Percentiles rank a stretch among this genome's conserved stretches.
Evolutionary conservation across 2,113 vertebrate genomes (phyloP).

Genomic region (Menidia beryllina): DNA sequence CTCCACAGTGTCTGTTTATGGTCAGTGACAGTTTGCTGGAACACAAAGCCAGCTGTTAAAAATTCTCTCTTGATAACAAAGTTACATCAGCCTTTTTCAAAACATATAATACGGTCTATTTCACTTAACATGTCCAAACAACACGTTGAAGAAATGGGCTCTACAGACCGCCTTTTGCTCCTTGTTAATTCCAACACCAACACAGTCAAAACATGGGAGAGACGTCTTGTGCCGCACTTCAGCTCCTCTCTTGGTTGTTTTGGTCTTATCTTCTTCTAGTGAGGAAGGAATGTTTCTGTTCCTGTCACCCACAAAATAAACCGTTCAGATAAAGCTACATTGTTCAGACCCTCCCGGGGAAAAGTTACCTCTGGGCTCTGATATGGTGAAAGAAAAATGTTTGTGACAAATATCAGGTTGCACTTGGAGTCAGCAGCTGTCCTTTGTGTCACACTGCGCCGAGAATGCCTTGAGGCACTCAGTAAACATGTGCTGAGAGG

Average conservation of each 20-base stretch:
- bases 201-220: not conserved
- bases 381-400: slow-evolving; percentile 26
- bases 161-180: slow-evolving; percentile 1
- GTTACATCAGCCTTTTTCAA: slow-evolving; percentile 22
- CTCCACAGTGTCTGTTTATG: slow-evolving; percentile 12
- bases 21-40: not conserved
- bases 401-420: slow-evolving; percentile 34
- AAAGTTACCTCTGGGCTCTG: slow-evolving; percentile 31
- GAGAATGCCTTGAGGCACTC: slow-evolving; percentile 40
- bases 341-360: slow-evolving; percentile 42
- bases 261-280: slow-evolving; percentile 49
- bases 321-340: slow-evolving; percentile 38
- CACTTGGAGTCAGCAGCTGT: slow-evolving; percentile 36
- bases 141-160: slow-evolving; percentile 2
- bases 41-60: slow-evolving; percentile 29
- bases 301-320: slow-evolving; percentile 47
- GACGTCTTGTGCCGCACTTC: slow-evolving; percentile 22
- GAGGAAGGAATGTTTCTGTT: slow-evolving; percentile 51
- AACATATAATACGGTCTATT: slow-evolving; percentile 5
- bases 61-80: slow-evolving; percentile 24
- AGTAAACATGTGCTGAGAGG: slow-evolving; percentile 52
- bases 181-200: not conserved
- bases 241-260: slow-evolving; percentile 31
- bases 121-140: slow-evolving; percentile 11
- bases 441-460: slow-evolving; percentile 36